These are phyloP conservation scores for Parauchenoglanis punctatus DNA, from an alignment of 2,797 vertebrate genomes.

Conservation along the genomic window DNA sequence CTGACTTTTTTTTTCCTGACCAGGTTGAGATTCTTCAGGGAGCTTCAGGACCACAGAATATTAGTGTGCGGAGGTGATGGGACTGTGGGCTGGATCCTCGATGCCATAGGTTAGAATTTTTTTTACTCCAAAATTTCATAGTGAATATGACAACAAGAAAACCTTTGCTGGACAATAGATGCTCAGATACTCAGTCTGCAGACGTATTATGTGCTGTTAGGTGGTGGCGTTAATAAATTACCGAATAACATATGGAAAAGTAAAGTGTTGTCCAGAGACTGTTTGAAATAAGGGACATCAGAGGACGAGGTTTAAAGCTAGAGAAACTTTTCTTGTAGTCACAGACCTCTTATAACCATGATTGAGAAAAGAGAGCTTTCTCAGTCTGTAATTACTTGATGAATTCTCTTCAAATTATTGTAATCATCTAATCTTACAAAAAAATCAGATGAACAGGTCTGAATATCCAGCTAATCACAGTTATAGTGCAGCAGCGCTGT, in stretches of 20 bases:
- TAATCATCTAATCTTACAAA: not conserved
- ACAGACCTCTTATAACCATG: not conserved
- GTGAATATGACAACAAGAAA: not conserved
- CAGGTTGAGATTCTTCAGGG: constrained; percentile 88
- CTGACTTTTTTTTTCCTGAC: not conserved
- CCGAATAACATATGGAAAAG: not conserved
- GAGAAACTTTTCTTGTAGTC: not conserved
- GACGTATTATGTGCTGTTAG: not conserved
- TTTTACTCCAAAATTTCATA: constrained; percentile 49
- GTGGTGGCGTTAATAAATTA: not conserved
- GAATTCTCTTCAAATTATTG: not conserved
- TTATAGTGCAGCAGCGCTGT: not conserved
- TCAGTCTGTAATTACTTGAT: not conserved
- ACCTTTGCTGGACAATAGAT: not conserved
- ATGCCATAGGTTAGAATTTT: constrained; percentile 83
- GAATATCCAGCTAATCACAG: not conserved
- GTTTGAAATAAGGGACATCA: not conserved
- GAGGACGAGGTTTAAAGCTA: not conserved
- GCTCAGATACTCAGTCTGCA: not conserved
- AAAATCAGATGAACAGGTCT: not conserved
- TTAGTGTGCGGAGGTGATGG: constrained; percentile 93
- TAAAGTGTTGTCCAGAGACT: not conserved
- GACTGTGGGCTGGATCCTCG: constrained; percentile 93
- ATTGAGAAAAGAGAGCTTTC: not conserved
- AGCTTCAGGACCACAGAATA: constrained; percentile 81